Conservation (phyloP, 2,888 invertebrate species). For the Platerodrilus igneus region DNA sequence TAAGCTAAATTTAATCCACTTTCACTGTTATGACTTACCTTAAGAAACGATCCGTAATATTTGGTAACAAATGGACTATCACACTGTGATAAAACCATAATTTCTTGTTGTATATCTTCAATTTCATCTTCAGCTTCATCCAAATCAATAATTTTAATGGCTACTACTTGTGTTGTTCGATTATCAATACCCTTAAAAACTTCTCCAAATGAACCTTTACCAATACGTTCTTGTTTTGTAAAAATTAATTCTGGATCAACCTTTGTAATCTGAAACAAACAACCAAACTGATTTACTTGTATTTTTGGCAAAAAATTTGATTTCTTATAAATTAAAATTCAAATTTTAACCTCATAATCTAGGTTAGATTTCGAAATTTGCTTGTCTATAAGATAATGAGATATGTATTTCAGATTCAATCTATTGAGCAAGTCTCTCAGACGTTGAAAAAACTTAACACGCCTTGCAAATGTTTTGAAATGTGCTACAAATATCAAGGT, state of each 20-base stretch:
- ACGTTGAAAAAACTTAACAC: too few species aligned
- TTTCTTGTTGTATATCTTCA: conserved; percentile 99
- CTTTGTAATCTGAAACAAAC: conserved; percentile 54
- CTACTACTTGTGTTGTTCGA: conserved; percentile 93
- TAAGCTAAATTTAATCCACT: too few species aligned
- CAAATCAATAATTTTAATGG: conserved; percentile 98
- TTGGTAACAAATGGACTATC: conserved; percentile 99
- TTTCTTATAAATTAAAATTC: too few species aligned
- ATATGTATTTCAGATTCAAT: too few species aligned
- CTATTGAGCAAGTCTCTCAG: too few species aligned
- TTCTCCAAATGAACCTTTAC: conserved; percentile 95
- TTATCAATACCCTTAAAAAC: conserved; percentile 99
- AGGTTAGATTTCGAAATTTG: too few species aligned
- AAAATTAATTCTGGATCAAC: conserved; percentile 99
- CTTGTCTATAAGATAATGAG: too few species aligned
- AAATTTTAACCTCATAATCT: too few species aligned
- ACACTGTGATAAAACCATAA: conserved; percentile 98
- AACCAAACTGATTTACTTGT: too few species aligned
- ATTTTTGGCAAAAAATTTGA: conserved; percentile 26
- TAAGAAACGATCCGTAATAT: conserved; percentile 98
- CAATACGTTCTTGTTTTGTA: conserved; percentile 96
- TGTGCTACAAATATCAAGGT: too few species aligned
- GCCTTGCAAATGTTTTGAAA: too few species aligned
- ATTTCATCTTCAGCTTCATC: conserved; percentile 99
- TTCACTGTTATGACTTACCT: too few species aligned